A percentile compares a stretch with the other conserved stretches of the same genome.
phyloP scores from a whole-genome alignment of 2,113 vertebrate species.

The Himantopus leucocephalus region DNA sequence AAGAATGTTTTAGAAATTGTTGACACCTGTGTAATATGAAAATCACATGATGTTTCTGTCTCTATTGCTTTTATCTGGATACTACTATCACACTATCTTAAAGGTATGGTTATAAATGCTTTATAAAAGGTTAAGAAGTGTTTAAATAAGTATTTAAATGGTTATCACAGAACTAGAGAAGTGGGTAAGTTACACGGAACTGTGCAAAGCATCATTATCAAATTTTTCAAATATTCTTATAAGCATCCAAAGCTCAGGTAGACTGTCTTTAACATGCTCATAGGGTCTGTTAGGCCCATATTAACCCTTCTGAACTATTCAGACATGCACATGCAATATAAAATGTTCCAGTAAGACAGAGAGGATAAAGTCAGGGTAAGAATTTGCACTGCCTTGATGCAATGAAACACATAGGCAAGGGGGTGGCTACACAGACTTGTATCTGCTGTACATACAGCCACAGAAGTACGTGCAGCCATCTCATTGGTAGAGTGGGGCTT shows the following conservation, averaged over 20 bases:
- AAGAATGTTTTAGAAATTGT: not conserved
- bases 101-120: not conserved
- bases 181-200: not conserved
- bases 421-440: not conserved
- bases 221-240: not conserved
- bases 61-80: not conserved
- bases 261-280: not conserved
- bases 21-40: not conserved
- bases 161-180: not conserved
- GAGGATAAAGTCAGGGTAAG: not conserved
- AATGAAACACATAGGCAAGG: not conserved
- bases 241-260: not conserved
- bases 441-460: fast-evolving
- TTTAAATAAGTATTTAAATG: not conserved
- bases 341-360: not conserved
- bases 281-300: not conserved
- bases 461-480: fast-evolving
- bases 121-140: not conserved
- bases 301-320: not conserved
- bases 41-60: not conserved
- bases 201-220: not conserved
- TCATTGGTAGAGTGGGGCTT: not conserved
- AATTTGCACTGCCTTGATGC: no score
- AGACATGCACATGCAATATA: fast-evolving
- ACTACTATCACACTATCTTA: not conserved